Evolutionary conservation across 1,140 invertebrate species (phyloP), one percentile per base, ranked within the genome.

Genomic region (Platyscapa corneri): DNA sequence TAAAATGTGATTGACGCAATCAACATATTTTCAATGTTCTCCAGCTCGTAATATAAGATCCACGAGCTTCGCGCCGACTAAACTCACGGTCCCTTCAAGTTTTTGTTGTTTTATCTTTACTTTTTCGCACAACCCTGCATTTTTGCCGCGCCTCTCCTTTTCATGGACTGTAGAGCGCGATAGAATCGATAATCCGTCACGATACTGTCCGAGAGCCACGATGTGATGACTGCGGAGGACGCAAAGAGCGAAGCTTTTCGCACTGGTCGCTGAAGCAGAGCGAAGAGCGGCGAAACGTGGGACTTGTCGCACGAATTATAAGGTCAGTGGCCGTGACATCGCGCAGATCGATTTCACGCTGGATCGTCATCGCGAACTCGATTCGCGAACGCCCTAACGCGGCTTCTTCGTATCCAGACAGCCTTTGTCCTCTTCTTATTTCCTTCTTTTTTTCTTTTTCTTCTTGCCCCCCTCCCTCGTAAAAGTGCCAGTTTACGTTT

Each of bases 121-220:
- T 60, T 60, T 5, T 60, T 60, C 23, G 56, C 49, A 53, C 49
- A 27, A 23, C 3, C 3, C 20, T 3, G 56, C 27, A 27, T 23
- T 60, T 10, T 2, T 27, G 56, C 23, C 3, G 1, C 14, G 86
- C 87, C 89, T 88, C 89, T 89, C 88, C 89, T 87, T 87, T 89
- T 89, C 88, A 86, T 87, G 87, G 87, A 86, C 88, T 87, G 88
- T 87, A 83, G 87, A 88, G 83, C 88, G 83, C 89, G 87, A 89
- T 89, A 86, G 88, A 91, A 89, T 89, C 90, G 90, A 90, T 91
- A 90, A 91, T 91, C 89, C 88, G 86, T 64, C 85, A 86, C 89
- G 89, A 90, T 90, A 90, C 88, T 86, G 37, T 34, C 70, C 70
- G 23, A 42, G 23, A n/a, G 39, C 27, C 37, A 39, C 3, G 67